Conservation (phyloP, 2,113 vertebrate genomes). For the Cheirogaleus medius region DNA sequence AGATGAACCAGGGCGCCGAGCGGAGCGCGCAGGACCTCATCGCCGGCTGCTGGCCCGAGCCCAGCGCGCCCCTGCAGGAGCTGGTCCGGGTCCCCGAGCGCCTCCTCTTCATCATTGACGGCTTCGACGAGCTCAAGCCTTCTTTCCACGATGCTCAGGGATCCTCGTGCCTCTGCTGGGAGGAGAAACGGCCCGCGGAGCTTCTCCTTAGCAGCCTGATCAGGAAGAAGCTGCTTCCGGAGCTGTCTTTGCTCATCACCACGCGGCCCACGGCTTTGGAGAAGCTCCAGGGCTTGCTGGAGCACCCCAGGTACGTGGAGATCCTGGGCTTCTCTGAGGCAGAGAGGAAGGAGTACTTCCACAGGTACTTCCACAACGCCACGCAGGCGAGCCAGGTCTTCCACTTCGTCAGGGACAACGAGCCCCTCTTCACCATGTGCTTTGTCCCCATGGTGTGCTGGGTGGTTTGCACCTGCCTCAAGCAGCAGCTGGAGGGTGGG, state of each 20-base stretch:
- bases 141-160: conserved; percentile 43
- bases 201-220: conserved; percentile 62
- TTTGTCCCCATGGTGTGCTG: conserved; percentile 73
- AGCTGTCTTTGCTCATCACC: conserved; percentile 74
- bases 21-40: conserved; percentile 65
- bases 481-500: conserved; percentile 43
- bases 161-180: background rate
- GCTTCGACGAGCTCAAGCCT: conserved; percentile 74
- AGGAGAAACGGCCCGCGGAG: background rate
- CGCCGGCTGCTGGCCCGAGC: background rate
- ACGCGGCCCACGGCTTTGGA: conserved; percentile 65
- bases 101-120: conserved; percentile 77
- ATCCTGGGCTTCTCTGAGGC: conserved; percentile 67
- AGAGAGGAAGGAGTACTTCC: conserved; percentile 52
- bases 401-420: conserved; percentile 18
- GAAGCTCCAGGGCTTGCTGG: conserved; percentile 27
- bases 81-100: background rate
- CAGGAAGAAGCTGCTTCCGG: conserved; percentile 30
- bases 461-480: conserved; percentile 70
- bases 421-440: conserved; percentile 70
- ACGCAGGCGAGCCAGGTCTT: conserved; percentile 42
- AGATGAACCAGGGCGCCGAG: conserved; percentile 41
- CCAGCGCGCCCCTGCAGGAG: background rate
- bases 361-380: conserved; percentile 23
- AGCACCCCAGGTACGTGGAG: conserved; percentile 58